Conservation (phyloP, 2,113 vertebrate genomes). For the Nibea albiflora region DNA sequence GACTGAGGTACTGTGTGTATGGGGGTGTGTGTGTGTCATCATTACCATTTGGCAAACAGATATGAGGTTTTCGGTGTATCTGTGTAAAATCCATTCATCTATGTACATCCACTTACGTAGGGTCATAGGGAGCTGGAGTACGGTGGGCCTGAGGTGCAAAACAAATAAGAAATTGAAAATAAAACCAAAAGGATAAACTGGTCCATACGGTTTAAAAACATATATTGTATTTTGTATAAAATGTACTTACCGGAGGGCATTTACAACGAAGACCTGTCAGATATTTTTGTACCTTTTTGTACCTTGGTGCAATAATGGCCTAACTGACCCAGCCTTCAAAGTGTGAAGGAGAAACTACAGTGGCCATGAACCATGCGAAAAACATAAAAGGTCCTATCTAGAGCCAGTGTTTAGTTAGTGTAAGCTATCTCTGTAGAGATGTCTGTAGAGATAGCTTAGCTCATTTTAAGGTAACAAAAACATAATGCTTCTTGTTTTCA, state of each 20-base stretch:
- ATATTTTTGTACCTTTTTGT: background rate
- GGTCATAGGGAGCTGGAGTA: background rate
- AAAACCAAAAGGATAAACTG: background rate
- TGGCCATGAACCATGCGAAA: too few relatives aligned
- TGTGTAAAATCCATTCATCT: background rate
- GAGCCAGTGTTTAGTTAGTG: too few relatives aligned
- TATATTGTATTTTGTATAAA: background rate
- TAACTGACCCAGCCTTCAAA: too few relatives aligned
- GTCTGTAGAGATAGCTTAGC: too few relatives aligned
- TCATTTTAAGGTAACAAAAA: too few relatives aligned
- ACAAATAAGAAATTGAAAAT: background rate
- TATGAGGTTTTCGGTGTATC: background rate
- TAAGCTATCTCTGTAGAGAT: too few relatives aligned
- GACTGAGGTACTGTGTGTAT: slow-evolving; percentile 83
- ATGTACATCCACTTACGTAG: background rate
- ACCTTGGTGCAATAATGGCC: too few relatives aligned
- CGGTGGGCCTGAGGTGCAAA: background rate
- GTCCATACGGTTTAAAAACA: background rate
- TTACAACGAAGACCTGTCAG: background rate
- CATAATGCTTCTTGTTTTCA: too few relatives aligned
- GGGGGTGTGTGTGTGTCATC: background rate
- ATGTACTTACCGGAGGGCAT: background rate
- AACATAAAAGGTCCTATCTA: too few relatives aligned
- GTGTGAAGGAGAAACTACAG: too few relatives aligned
- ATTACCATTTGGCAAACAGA: background rate